Base-by-base conservation (phyloP, 2,888 invertebrate genomes). In the Osmoderma eremita region DNA sequence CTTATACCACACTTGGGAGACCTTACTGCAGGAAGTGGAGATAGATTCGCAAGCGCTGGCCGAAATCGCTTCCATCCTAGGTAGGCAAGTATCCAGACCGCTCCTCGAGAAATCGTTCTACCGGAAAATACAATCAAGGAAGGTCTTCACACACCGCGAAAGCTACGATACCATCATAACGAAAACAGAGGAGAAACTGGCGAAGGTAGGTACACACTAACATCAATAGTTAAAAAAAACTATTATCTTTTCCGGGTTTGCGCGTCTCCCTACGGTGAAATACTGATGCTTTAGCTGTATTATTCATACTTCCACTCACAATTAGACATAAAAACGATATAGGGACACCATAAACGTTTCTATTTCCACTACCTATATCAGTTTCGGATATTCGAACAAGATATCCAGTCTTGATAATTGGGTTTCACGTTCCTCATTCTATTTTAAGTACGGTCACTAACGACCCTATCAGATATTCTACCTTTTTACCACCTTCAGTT, bases 1-100 rank as follows among this genome's bases (percentile, higher is more conserved):
- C 49, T 87, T 95, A 77, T 94, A 94, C 82, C 92, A 94, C 80
- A 91, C 92, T 68, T 95, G 95, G 95, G 95, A 95, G 83, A 91
- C 91, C 70, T 86, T 95, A 68, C 88, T 95, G 68, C 94, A 95
- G 80, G 95, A 95, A 82, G 93, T 94, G 69, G 95, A 95, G 83
- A 91, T 93, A 41, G 95, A 95, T 80, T 93, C 94, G 17, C 87
- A 93, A 79, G 90, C 93, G 50, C 91, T 93, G 82, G 90, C 91
- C 78, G 95, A 94, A 79, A 90, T 95, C 70, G 91, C 95, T 6
- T 88, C 90, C 36, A 89, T 93, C 24, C 85, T 95, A 67, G 91
- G 90, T 67, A 85, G 91, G 62, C 88, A 90, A 82, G 88, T 95
- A 67, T 90, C 95, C 24, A 87, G 94, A 41, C 93, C 94, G 48